Evolutionary conservation across 2,113 vertebrate species (phyloP), one percentile per base, ranked within the genome.

Genomic region (Istiophorus platypterus): DNA sequence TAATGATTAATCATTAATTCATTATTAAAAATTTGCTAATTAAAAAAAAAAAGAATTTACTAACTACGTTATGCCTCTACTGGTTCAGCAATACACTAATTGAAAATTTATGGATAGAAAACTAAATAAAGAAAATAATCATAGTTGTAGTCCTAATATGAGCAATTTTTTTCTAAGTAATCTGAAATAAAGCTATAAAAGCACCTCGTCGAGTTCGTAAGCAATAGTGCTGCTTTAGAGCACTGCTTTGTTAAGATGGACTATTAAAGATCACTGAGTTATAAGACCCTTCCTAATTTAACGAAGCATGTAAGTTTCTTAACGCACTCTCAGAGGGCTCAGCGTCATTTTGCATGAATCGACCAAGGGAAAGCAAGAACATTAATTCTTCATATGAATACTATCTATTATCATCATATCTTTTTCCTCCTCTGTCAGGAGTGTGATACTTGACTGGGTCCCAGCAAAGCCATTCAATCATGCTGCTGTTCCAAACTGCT

Each of bases 381-480:
- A 81, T 88, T 83, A 49, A 76, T 88, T 86, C 57, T 82, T 54
- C 22, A 69, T 79, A 74, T 87, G 78, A 90, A 73, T 77, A 82
- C 88, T 71, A 85, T 87, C 75, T 88, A 58, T 87, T 84, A 88
- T 47, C 41, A 17, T 85, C 75, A 80, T 81, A 71, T 86, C 17
- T 87, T 74, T 90, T 37, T 61, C 57, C 81, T 62, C 73, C 73
- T 72, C 85, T 80, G 90, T 91, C 89, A 92, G 92, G 86, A 92
- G 37, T 84, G 89, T 78, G 72, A 88, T 68, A 90, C 90, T 86
- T 83, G 75, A 91, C 88, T 90, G 87, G 78, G 62, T 92, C 85
- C 77, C 69, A 77, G 80, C 77, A 89, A 86, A 83, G 88, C 85
- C 81, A 67, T 83, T 81, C 72, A 82, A 34, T 76, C 76, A 76